phyloP scores from a whole-genome alignment of 2,797 vertebrate genomes.

The Dallia pectoralis region DNA sequence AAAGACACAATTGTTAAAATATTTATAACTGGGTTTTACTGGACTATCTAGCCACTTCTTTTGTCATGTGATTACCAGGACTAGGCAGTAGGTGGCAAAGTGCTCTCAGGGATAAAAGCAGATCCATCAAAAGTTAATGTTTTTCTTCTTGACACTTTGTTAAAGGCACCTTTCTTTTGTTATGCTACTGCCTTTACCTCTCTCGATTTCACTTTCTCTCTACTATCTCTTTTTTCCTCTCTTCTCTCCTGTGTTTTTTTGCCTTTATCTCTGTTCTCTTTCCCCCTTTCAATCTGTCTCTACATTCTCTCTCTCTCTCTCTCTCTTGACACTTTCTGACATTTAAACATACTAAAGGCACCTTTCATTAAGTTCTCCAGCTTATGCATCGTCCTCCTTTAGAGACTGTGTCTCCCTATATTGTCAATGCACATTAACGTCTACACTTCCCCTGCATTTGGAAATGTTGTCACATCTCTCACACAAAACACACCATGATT shows the following conservation, averaged over 20 bases:
- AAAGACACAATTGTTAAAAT: not conserved
- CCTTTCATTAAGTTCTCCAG: not conserved
- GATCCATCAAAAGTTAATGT: slow-evolving; percentile 37
- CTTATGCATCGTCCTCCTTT: not conserved
- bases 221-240: not conserved
- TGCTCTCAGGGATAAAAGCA: slow-evolving; percentile 60
- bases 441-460: not conserved
- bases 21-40: not conserved
- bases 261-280: not conserved
- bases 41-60: not conserved
- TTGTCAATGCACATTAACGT: not conserved
- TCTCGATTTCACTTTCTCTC: not conserved
- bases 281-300: not conserved
- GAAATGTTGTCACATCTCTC: not conserved
- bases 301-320: not conserved
- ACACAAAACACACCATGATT: not conserved
- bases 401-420: not conserved
- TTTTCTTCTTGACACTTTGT: slow-evolving; percentile 31
- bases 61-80: slow-evolving; percentile 61
- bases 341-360: slow-evolving; percentile 18
- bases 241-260: not conserved
- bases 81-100: slow-evolving; percentile 76
- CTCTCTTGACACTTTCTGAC: slow-evolving; percentile 19
- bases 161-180: slow-evolving; percentile 8
- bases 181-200: slow-evolving; percentile 13